phyloP scores from a whole-genome alignment of 2,797 vertebrate genomes.

The Pempheris klunzingeri region DNA sequence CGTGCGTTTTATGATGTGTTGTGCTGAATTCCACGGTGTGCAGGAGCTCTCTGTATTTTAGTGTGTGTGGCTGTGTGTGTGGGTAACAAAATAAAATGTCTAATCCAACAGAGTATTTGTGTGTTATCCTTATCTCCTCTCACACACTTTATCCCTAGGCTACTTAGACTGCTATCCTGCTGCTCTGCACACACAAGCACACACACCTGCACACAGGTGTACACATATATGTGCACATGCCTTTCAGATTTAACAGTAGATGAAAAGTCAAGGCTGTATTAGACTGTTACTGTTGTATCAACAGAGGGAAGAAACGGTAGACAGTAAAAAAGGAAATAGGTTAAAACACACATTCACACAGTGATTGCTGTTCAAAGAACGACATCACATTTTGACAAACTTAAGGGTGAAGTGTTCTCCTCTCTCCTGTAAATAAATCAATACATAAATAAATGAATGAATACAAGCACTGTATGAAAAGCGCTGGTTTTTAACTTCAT shows the following conservation, averaged over 20 bases:
- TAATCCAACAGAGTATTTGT: constrained; percentile 58
- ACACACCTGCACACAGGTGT: constrained; percentile 8
- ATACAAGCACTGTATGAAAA: too few relatives aligned
- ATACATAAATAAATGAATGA: too few relatives aligned
- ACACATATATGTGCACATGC: neutral
- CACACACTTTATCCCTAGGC: constrained; percentile 70
- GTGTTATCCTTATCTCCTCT: constrained; percentile 70
- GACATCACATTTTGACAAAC: too few relatives aligned
- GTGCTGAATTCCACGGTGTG: constrained; percentile 21
- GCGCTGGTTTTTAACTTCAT: too few relatives aligned
- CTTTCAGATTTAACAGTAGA: constrained; percentile 16
- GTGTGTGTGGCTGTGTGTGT: constrained; percentile 12
- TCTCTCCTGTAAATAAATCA: too few relatives aligned
- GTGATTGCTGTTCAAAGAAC: too few relatives aligned
- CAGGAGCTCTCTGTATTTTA: neutral
- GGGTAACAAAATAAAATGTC: constrained; percentile 55
- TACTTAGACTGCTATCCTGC: constrained; percentile 59
- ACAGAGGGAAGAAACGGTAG: neutral
- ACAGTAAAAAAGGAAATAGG: neutral
- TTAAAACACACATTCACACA: neutral
- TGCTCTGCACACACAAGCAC: constrained; percentile 42
- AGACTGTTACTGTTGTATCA: neutral
- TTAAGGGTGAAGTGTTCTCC: too few relatives aligned
- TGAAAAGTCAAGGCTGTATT: constrained; percentile 1
- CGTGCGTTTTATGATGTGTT: constrained; percentile 15